phyloP scores from a whole-genome alignment of 2,797 vertebrate genomes.

The Catharus ustulatus region DNA sequence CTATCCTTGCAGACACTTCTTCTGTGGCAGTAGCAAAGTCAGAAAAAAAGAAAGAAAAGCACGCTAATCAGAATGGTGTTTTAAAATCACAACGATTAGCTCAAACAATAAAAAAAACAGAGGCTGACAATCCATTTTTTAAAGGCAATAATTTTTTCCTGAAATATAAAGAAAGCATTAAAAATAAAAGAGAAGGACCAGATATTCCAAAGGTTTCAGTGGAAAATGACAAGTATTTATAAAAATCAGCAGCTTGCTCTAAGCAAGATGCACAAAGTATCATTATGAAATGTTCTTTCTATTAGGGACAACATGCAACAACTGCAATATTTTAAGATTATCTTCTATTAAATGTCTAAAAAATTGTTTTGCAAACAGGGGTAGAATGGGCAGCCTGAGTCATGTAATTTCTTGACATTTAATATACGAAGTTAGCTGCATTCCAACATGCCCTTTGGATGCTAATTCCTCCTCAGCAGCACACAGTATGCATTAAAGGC shows the following conservation, averaged over 20 bases:
- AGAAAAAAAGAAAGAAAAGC: conserved; percentile 49
- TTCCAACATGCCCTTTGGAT: neutral
- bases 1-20: conserved; percentile 97
- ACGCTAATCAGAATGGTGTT: neutral
- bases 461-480: neutral
- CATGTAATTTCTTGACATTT: conserved; percentile 3
- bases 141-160: neutral
- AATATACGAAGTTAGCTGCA: neutral
- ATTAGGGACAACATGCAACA: neutral
- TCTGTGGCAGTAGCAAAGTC: conserved; percentile 81
- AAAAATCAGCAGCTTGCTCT: neutral
- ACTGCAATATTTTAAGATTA: neutral
- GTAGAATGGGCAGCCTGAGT: neutral
- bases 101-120: neutral
- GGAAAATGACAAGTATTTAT: neutral
- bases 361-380: neutral
- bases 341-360: neutral
- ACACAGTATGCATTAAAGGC: neutral
- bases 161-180: neutral
- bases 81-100: neutral
- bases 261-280: neutral
- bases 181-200: neutral
- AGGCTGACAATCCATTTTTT: neutral
- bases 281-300: neutral
- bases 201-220: neutral